Percentiles rank a stretch among this genome's conserved stretches.
Evolutionary conservation across 1,140 invertebrate genomes (phyloP).

Genomic region (Chelonus insularis): DNA sequence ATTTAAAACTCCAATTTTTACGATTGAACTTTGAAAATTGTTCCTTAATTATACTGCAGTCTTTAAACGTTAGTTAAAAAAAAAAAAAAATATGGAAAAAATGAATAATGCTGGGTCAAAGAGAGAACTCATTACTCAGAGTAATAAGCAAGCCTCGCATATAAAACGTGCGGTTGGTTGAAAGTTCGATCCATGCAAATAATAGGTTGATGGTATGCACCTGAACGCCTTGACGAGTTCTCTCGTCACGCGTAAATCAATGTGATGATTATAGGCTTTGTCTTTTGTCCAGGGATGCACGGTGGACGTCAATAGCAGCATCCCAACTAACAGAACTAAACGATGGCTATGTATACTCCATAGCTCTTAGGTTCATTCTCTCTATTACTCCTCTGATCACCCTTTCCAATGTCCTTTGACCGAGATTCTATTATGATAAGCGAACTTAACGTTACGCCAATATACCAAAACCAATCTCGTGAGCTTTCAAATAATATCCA

Average conservation of each 20-base stretch:
- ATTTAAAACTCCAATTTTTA: too few relatives aligned
- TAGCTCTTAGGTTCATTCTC: not conserved
- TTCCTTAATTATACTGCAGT: too few relatives aligned
- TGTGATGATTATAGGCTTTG: conserved; percentile 19
- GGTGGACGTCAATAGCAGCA: conserved; percentile 4
- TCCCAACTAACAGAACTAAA: not conserved
- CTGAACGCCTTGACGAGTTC: conserved; percentile 17
- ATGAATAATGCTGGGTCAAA: too few relatives aligned
- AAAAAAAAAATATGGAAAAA: too few relatives aligned
- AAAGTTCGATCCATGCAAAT: too few relatives aligned
- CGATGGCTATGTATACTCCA: not conserved
- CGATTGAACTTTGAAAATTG: too few relatives aligned
- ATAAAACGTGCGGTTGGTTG: too few relatives aligned
- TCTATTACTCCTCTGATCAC: not conserved
- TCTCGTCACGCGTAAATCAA: conserved; percentile 17
- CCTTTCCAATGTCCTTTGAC: conserved; percentile 4
- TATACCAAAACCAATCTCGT: conserved; percentile 12
- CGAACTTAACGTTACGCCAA: conserved; percentile 13
- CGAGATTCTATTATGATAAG: conserved; percentile 30
- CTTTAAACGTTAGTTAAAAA: too few relatives aligned
- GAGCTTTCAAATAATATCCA: conserved; percentile 24
- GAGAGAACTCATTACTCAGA: too few relatives aligned
- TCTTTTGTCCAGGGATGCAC: conserved; percentile 20
- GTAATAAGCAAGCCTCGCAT: too few relatives aligned
- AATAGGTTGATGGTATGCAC: not conserved